Base-by-base conservation (phyloP, 2,888 invertebrate genomes). In the Andrena marginata region DNA sequence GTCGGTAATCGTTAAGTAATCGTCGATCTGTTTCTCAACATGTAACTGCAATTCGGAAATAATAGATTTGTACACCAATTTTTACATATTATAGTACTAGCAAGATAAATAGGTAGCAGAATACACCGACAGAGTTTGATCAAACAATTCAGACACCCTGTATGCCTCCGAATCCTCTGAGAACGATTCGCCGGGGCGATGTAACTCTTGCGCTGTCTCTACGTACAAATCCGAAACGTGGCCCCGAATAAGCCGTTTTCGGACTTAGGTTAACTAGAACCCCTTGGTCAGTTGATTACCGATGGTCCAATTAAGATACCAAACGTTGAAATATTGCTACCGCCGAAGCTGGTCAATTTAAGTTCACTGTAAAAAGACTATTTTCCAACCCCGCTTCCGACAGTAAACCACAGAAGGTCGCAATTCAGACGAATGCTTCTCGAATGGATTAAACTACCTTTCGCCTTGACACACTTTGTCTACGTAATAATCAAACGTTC, bases 151-250 rank as follows among this genome's bases (percentile, higher is more conserved):
- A 26, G 6, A n/a, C 51, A 51, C 51, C 51, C 51, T 51, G 20
- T 51, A 20, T 51, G 8, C 20, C 8, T 8, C 20, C 8, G 20
- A 51, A 51, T 51, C 20, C 51, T 20, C 51, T 2, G 51, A 51
- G 23, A 56, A 23, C 23, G 78, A 80, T 76, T 73, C 71, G 56
- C 67, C 49, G 75, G 48, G 51, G 77, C 80, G 62, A 76, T 75
- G 75, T 60, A 74, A 77, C 75, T 77, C 77, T 65, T 75, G 51
- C 56, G 23, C 62, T 65, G 23, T 71, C 68, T 60, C 48, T 54
- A 67, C 56, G 62, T 64, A 42, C 51, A 33, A 26, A 20, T 63
- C 31, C 71, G 42, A 70, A 84, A 79, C 59, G 68, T n/a, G 33
- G 31, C 33, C 23, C n/a, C 33, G 42, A 26, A n/a, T 63, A 63